Conservation (phyloP, 2,888 invertebrate species). For the Caenorhabditis virilis region DNA sequence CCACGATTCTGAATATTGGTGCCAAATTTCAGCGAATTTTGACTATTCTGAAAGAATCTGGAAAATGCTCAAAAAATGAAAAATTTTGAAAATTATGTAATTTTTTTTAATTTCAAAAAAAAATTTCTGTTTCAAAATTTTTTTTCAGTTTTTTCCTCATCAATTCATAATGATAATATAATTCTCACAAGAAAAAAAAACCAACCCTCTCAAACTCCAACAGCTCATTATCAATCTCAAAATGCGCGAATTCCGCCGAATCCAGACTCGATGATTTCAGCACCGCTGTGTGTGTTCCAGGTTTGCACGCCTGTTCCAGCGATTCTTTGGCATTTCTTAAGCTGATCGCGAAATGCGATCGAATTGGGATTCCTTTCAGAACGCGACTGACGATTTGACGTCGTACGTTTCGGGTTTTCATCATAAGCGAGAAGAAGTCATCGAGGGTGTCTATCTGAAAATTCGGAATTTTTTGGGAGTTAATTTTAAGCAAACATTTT, state of each 20-base stretch:
- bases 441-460: constrained; percentile 57
- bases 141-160: too few species aligned
- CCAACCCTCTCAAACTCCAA: constrained; percentile 57
- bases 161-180: too few species aligned
- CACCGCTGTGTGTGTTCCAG: constrained; percentile 43
- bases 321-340: constrained; percentile 67
- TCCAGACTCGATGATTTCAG: constrained; percentile 36
- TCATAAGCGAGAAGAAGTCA: constrained; percentile 68
- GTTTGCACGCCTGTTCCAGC: constrained; percentile 53
- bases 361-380: constrained; percentile 67
- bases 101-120: too few species aligned
- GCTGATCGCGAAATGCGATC: constrained; percentile 64
- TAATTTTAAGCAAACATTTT: too few species aligned
- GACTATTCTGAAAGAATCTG: too few species aligned
- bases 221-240: constrained; percentile 63
- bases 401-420: constrained; percentile 64
- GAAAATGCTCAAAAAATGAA: too few species aligned
- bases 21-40: too few species aligned
- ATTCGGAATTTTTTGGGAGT: background rate
- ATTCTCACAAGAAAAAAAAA: too few species aligned
- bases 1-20: too few species aligned
- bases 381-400: constrained; percentile 67
- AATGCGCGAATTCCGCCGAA: constrained; percentile 45
- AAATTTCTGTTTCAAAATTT: too few species aligned
- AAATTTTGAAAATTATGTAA: too few species aligned